Base-by-base conservation (phyloP, 92 coral and sea anemone genomes). In the Zoanthus sociatus region DNA sequence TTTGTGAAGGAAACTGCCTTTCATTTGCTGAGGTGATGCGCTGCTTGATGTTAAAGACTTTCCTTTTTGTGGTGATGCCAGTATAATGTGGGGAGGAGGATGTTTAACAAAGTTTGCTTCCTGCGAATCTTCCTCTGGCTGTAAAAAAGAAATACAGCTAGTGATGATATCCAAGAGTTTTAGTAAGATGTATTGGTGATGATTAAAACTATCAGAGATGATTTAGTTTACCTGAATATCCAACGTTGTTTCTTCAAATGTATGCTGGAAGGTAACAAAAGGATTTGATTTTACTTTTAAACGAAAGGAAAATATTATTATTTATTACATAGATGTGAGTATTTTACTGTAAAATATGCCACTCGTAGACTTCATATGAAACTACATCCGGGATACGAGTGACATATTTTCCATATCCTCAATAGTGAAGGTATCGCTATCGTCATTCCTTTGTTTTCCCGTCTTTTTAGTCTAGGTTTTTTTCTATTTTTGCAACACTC, bases 1-100 rank as follows among this genome's bases (percentile, higher is more conserved):
- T 79, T 94, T 97, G 91, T 97, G 97, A 31, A 97, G 87, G 78
- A 97, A 97, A 76, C 98, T 97, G 17, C 99, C 99, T 71, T 97
- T 95, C 73, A 97, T 26, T 83, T 87, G 92, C 60, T 92, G 90
- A 3, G 99, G 99, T 46, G 99, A 97, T 7, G 97, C 87, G 60
- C 87, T 91, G 67, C 93, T 68, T 45, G 89, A 72, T 18, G 90
- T 76, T 74, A 79, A 86, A 71, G 93, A 92, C 71, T 92, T 97
- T 37, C 90, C 89, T 86, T 93, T 93, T 84, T 93, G 89, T 17
- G 99, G 99, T 69, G 99, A 97, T 68, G 92, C 92, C 78, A 89
- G 88, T 72, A 93, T 87, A 47, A 93, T 92, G 66, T 78, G 89
- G 17, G 26, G 26, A 26, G 92, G 87, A 63, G 81, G 92, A 20